Conservation (phyloP, 1,140 invertebrate genomes). For the Drosophila auraria region DNA sequence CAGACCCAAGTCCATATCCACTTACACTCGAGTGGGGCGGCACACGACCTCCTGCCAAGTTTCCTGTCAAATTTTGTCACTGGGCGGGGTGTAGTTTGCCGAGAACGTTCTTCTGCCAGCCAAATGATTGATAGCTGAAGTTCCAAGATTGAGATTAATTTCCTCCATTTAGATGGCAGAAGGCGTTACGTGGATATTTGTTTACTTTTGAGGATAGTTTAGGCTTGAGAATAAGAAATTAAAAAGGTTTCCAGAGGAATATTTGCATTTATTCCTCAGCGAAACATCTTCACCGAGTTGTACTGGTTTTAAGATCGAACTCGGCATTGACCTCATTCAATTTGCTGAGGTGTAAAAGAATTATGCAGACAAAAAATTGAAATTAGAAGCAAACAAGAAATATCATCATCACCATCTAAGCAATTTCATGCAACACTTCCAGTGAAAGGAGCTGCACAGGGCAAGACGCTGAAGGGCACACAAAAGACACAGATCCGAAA, state of each 20-base stretch:
- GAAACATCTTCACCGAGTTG: neutral
- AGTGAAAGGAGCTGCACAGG: conserved; percentile 28
- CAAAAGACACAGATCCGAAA: conserved; percentile 29
- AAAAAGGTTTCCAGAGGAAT: neutral
- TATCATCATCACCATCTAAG: conserved; percentile 50
- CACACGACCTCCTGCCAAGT: conserved; percentile 43
- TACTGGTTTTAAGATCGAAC: neutral
- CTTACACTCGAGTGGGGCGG: conserved; percentile 23
- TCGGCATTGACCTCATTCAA: no score
- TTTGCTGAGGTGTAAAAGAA: neutral
- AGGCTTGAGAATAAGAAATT: neutral
- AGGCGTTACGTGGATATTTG: neutral
- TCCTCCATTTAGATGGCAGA: neutral
- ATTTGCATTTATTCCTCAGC: neutral
- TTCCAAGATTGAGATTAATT: conserved; percentile 17
- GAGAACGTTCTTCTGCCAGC: conserved; percentile 19
- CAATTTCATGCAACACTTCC: conserved; percentile 78
- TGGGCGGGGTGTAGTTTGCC: conserved; percentile 16
- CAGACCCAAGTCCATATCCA: conserved; percentile 26
- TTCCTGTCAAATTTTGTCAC: conserved; percentile 57
- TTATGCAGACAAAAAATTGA: neutral
- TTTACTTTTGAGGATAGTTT: neutral
- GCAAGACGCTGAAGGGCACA: conserved; percentile 2
- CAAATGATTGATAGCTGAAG: conserved; percentile 32
- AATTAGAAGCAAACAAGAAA: conserved; percentile 15